Evolutionary conservation across 2,113 vertebrate genomes (phyloP).

Genomic region (Chrysochloris asiatica): DNA sequence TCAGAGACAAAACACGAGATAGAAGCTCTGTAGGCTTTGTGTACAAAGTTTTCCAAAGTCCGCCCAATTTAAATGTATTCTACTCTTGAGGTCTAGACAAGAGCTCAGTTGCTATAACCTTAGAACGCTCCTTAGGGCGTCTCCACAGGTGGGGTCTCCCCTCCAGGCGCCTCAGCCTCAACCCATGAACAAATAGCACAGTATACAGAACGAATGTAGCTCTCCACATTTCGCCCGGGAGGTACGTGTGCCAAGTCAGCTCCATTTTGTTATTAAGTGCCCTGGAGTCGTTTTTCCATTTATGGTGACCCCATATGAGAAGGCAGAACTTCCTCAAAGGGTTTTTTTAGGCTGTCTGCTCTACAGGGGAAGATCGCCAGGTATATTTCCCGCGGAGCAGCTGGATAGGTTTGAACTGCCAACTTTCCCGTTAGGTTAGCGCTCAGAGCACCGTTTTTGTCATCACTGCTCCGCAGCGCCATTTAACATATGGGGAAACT

Average conservation of each 20-base stretch:
- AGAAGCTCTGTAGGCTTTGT: too few relatives aligned
- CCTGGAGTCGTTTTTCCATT: neutral
- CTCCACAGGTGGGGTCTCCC: neutral
- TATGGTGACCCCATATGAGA: too few relatives aligned
- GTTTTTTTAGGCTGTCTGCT: too few relatives aligned
- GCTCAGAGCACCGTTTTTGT: neutral
- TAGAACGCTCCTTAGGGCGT: too few relatives aligned
- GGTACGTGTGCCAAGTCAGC: neutral
- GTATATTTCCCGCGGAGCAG: neutral
- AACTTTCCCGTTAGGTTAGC: neutral
- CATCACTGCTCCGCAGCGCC: neutral
- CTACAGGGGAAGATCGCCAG: too few relatives aligned
- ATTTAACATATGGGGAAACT: neutral
- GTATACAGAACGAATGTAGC: neutral
- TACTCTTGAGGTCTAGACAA: too few relatives aligned
- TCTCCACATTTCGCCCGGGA: neutral
- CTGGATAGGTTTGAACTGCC: neutral
- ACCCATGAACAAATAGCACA: neutral
- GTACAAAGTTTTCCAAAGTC: too few relatives aligned
- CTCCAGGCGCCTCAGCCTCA: neutral
- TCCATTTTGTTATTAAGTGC: neutral
- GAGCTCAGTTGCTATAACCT: too few relatives aligned
- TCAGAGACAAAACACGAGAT: neutral
- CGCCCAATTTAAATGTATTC: too few relatives aligned
- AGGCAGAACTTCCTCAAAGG: too few relatives aligned